phyloP scores from a whole-genome alignment of 1,140 invertebrate genomes.

The Hydropsyche tenuis region DNA sequence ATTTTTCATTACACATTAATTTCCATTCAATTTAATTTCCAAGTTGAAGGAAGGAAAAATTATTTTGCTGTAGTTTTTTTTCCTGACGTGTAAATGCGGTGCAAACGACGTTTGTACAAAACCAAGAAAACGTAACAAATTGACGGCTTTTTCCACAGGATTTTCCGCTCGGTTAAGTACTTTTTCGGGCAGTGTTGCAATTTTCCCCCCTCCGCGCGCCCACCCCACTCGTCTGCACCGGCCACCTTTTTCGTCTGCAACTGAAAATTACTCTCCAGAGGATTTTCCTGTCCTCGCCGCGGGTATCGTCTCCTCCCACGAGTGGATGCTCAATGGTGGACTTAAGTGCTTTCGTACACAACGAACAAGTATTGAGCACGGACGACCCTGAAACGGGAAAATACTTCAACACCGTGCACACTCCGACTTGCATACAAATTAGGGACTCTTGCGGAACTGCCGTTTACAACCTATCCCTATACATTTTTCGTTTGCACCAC shows the following conservation, averaged over 20 bases:
- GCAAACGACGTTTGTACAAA: too few species aligned
- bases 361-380: not conserved
- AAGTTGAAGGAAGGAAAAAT: too few species aligned
- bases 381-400: constrained; percentile 9
- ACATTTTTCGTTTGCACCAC: constrained; percentile 7
- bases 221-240: not conserved
- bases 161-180: constrained; percentile 8
- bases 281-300: not conserved
- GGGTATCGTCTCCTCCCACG: not conserved
- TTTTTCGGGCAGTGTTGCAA: constrained; percentile 17
- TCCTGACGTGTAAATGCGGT: too few species aligned
- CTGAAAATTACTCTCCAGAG: constrained; percentile 16
- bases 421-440: constrained; percentile 10
- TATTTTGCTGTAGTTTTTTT: too few species aligned
- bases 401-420: not conserved
- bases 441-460: not conserved
- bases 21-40: too few species aligned
- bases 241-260: constrained; percentile 1
- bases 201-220: too few species aligned
- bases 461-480: not conserved
- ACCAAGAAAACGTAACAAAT: too few species aligned
- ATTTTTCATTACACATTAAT: too few species aligned
- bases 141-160: too few species aligned
- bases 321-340: not conserved
- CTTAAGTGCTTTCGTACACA: not conserved